Conservation (phyloP, 2,113 vertebrate genomes). For the Sula dactylatra region DNA sequence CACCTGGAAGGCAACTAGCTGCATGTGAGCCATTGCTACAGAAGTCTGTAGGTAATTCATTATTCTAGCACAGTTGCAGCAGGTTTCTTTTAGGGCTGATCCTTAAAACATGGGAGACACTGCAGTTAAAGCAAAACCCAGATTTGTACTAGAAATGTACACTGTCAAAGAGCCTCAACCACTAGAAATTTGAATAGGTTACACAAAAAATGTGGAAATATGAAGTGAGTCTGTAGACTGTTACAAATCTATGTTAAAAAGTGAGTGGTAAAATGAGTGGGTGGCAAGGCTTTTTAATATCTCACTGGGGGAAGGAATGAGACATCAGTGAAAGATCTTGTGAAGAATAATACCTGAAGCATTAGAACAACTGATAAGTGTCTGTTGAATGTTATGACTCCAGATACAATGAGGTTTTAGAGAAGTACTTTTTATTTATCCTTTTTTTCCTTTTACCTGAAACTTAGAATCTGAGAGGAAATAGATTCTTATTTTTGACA, state of each 20-base stretch:
- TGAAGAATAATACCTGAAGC: constrained; percentile 3
- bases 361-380: background rate
- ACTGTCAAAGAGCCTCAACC: background rate
- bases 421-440: constrained; percentile 24
- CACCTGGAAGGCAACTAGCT: background rate
- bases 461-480: background rate
- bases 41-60: background rate
- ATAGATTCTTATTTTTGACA: background rate
- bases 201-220: background rate
- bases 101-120: background rate
- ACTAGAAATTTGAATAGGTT: background rate
- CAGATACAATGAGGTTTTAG: background rate
- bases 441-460: background rate
- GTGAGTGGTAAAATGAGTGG: background rate
- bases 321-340: background rate
- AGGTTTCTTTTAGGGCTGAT: background rate
- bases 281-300: constrained; percentile 13
- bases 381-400: constrained; percentile 16
- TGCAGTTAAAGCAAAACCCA: background rate
- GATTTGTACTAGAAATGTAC: background rate
- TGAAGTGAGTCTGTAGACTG: background rate
- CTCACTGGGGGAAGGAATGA: background rate
- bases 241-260: background rate
- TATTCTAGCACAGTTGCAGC: background rate
- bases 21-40: background rate